A percentile compares a stretch with the other conserved stretches of the same genome.
Evolutionary conservation across 2,888 invertebrate genomes (phyloP).

Genomic region (Amorpha juglandis): DNA sequence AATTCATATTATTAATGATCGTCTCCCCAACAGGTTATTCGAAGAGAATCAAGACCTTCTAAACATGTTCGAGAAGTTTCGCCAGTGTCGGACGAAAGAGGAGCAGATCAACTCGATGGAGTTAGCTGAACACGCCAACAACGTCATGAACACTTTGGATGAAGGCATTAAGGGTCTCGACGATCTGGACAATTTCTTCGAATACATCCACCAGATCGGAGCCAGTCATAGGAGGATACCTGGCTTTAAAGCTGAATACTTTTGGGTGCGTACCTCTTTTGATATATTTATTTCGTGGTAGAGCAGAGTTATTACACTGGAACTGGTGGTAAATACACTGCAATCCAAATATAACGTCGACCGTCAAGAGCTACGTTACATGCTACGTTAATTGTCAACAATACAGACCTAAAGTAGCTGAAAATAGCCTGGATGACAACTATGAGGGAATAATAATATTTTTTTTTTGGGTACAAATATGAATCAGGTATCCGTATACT

Average conservation of each 20-base stretch:
- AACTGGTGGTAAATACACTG: too few species aligned
- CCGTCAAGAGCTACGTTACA: too few species aligned
- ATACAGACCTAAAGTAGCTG: too few species aligned
- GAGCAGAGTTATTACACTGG: too few species aligned
- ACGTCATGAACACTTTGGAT: slow-evolving; percentile 95
- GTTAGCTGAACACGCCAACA: slow-evolving; percentile 93
- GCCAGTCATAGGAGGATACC: slow-evolving; percentile 92
- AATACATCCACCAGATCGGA: slow-evolving; percentile 92
- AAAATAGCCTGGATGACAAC: too few species aligned
- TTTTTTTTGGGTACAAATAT: too few species aligned
- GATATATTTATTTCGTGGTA: too few species aligned
- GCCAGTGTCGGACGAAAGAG: slow-evolving; percentile 90
- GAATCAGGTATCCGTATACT: too few species aligned
- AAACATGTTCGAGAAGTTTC: slow-evolving; percentile 92
- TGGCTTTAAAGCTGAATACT: slow-evolving; percentile 93
- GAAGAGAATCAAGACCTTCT: slow-evolving; percentile 92
- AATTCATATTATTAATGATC: background rate
- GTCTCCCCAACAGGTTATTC: slow-evolving; percentile 87
- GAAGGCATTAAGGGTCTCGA: slow-evolving; percentile 94
- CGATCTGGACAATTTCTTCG: slow-evolving; percentile 92
- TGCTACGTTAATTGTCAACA: too few species aligned
- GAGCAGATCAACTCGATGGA: slow-evolving; percentile 92
- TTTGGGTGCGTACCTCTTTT: slow-evolving; percentile 88
- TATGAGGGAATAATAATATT: too few species aligned
- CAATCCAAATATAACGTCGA: too few species aligned